Conservation (phyloP, 2,888 invertebrate genomes). For the Metopia argyrocephala region DNA sequence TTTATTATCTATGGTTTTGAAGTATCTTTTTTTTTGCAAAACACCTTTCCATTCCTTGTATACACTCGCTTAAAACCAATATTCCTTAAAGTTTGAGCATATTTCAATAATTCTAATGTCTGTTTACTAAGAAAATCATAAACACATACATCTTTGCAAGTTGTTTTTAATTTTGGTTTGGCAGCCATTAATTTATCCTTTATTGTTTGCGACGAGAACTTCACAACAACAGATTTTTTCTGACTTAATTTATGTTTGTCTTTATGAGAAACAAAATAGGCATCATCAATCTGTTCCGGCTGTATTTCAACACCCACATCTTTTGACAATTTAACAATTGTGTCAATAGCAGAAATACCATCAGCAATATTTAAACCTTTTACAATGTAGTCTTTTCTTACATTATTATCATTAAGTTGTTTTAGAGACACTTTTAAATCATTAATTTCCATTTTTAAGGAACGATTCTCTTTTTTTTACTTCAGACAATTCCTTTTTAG, state of each 20-base stretch:
- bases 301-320: not conserved
- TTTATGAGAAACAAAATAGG: not conserved
- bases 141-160: too few relatives aligned
- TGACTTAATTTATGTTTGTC: not conserved
- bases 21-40: not conserved
- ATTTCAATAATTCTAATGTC: too few relatives aligned
- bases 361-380: not conserved
- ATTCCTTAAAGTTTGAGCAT: not conserved
- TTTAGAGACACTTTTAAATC: not conserved
- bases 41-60: too few relatives aligned
- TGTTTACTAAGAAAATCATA: too few relatives aligned
- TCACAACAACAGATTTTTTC: not conserved
- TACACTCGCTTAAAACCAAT: too few relatives aligned
- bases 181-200: not conserved
- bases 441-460: not conserved
- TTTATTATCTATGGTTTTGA: not conserved
- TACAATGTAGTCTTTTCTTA: slow-evolving; percentile 1
- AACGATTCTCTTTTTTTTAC: not conserved
- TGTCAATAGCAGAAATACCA: not conserved
- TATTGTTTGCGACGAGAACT: not conserved
- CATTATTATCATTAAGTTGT: not conserved
- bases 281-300: not conserved
- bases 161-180: too few relatives aligned
- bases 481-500: not conserved
- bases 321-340: not conserved